Base-by-base conservation (phyloP, 2,113 vertebrate species). In the Sarotherodon lohbergeri region DNA sequence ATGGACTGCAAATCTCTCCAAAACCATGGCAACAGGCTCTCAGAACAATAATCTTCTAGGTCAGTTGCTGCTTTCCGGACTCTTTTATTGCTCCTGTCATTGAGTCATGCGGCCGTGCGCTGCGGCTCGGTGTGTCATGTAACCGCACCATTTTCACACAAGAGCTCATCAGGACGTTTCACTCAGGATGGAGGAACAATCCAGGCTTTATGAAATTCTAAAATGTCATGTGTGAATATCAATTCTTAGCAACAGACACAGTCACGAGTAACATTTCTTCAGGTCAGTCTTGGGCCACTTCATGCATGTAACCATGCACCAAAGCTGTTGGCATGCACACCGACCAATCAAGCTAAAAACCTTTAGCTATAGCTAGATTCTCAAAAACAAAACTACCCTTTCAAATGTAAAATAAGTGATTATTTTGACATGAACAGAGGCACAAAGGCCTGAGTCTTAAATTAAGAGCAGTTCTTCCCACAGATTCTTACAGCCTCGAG, bases 1-100 rank as follows among this genome's bases (percentile, higher is more conserved):
- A 81, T 48, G 76, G 36, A 84, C 48, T 83, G 22, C 56, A 50
- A 78, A 81, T 88, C 46, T 16, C 24, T 16, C 84, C 11, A 86
- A 68, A 63, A 89, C 91, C 86, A 92, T 92, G 84, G 90, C 84
- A 89, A 92, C 90, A 48, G 73, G 63, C 66, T 88, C 78, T 92
- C 54, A 56, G 73, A 46, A 83, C 56, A 86, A 78, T 86, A 91
- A 55, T 82, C 78, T 83, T 56, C 50, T 22, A 19, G 61, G 84
- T 88, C 82, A 90, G 81, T 36, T 43, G 39, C 46, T 84, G 80
- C 48, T 92, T 85, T 86, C 59, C 63, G 54, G 88, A 86, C 85
- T 90, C 66, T 71, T 55, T 87, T 89, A 56, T 80, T 90, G 57
- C 86, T 86, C 13, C 79, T 50, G 81, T 83, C 87, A 90, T 12